phyloP scores from a whole-genome alignment of 2,113 vertebrate genomes.

The Amphiprion ocellaris region DNA sequence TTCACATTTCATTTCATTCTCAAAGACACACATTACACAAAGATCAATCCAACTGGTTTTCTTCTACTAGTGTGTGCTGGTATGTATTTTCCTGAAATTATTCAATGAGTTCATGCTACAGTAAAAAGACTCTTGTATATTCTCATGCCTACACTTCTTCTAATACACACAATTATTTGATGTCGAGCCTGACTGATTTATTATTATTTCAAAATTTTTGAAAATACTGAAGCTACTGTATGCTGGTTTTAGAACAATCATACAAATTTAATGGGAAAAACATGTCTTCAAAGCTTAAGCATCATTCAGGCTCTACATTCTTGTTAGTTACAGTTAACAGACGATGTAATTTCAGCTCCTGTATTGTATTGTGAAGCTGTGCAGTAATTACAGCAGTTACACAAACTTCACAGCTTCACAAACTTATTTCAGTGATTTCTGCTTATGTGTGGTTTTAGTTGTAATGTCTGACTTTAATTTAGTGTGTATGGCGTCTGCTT shows the following conservation, averaged over 20 bases:
- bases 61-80: constrained; percentile 4
- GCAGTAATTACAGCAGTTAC: neutral
- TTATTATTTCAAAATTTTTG: neutral
- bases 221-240: neutral
- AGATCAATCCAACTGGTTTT: constrained; percentile 81
- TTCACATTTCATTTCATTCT: constrained; percentile 72
- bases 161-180: neutral
- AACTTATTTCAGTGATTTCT: neutral
- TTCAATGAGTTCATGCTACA: neutral
- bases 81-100: neutral
- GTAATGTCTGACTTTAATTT: neutral
- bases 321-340: neutral
- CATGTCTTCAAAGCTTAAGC: neutral
- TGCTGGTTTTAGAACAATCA: neutral
- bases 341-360: neutral
- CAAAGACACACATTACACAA: constrained; percentile 74
- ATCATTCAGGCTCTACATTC: constrained; percentile 3
- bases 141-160: neutral
- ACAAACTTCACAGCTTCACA: neutral
- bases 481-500: neutral
- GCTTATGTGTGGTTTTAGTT: neutral
- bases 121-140: neutral
- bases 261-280: neutral
- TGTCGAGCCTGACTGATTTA: constrained; percentile 20
- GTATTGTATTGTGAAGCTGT: neutral